Evolutionary conservation across 2,888 invertebrate species (phyloP), one percentile per base, ranked within the genome.

Genomic region (Hirtodrosophila cameraria): DNA sequence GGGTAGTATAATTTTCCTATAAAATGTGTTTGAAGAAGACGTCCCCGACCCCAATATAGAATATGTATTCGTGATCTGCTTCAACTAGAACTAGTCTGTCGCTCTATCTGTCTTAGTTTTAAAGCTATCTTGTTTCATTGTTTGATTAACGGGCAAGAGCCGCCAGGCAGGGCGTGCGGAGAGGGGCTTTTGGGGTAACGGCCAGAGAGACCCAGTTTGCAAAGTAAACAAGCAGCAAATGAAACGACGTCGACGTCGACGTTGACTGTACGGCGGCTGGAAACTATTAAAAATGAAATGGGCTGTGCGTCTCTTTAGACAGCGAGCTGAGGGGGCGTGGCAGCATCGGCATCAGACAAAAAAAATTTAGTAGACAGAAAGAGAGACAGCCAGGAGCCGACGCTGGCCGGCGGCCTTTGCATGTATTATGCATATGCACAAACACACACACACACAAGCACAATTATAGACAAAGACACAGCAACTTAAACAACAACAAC

Each of bases 201-300:
- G 31, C 20, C 30, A 45, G 30, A 54, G 46, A 72, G 85, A 66
- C 79, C 85, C 82, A 85, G 80, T 81, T 80, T 82, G 62, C 65
- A 72, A 82, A 82, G 72, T 79, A 85, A 85, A 80, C 82, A 81
- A 60, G 67, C 72, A 63, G 85, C 69, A 82, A 81, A 85, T 85
- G 82, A 81, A 81, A 81, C 72, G 75, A 66, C 68, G 81, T 31
- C 58, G 68, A 53, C 64, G 63, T 12, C 33, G 42, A 46, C 23
- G 53, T 16, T 5, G 23, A 23, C 23, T 16, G 33, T 43, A 43
- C 64, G 59, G 55, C 49, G 78, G 52, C 79, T 79, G 78, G 55
- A 85, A 80, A 82, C 82, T 81, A 85, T 81, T 81, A 82, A 85
- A 81, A 85, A 72, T 85, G 67, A 79, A 82, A 82, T 64, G 72